These are phyloP conservation scores for Meganola albula DNA, from an alignment of 2,888 invertebrate species.

Conservation along the genomic window DNA sequence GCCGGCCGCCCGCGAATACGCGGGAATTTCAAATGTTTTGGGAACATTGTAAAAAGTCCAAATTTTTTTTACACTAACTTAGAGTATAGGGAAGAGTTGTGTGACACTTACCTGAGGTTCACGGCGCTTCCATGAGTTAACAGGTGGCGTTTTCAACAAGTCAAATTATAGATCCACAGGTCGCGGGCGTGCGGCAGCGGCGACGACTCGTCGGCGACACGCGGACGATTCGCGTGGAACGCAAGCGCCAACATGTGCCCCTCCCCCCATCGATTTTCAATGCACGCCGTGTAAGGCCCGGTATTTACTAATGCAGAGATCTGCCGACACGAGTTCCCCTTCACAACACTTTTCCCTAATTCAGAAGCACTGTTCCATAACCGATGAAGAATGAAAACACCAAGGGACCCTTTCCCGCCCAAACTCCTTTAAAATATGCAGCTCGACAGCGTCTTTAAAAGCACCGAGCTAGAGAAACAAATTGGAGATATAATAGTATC, in stretches of 20 bases:
- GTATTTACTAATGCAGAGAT: slow-evolving; percentile 68
- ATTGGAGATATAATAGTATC: no score
- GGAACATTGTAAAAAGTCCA: slow-evolving; percentile 1
- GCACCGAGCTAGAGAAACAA: no score
- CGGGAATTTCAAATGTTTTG: slow-evolving; percentile 13
- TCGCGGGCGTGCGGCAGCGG: slow-evolving; percentile 54
- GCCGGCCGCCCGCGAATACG: no score
- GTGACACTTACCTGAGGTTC: slow-evolving; percentile 55
- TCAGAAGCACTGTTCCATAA: slow-evolving; percentile 32
- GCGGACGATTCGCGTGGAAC: slow-evolving; percentile 38
- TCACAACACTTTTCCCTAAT: slow-evolving; percentile 52
- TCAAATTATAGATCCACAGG: slow-evolving; percentile 46
- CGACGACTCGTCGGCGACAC: slow-evolving; percentile 54
- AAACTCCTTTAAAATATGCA: no score
- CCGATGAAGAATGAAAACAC: slow-evolving; percentile 18
- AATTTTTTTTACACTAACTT: slow-evolving; percentile 10
- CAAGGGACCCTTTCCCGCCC: slow-evolving; percentile 17
- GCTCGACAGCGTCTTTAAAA: no score
- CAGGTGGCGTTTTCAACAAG: slow-evolving; percentile 72
- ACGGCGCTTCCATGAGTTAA: slow-evolving; percentile 65
- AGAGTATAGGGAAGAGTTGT: slow-evolving; percentile 9
- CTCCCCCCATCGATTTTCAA: slow-evolving; percentile 69
- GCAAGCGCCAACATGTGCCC: slow-evolving; percentile 47
- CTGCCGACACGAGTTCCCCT: slow-evolving; percentile 47
- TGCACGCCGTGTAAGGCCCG: slow-evolving; percentile 53